phyloP scores from a whole-genome alignment of 2,797 vertebrate genomes.

The Argya squamiceps region DNA sequence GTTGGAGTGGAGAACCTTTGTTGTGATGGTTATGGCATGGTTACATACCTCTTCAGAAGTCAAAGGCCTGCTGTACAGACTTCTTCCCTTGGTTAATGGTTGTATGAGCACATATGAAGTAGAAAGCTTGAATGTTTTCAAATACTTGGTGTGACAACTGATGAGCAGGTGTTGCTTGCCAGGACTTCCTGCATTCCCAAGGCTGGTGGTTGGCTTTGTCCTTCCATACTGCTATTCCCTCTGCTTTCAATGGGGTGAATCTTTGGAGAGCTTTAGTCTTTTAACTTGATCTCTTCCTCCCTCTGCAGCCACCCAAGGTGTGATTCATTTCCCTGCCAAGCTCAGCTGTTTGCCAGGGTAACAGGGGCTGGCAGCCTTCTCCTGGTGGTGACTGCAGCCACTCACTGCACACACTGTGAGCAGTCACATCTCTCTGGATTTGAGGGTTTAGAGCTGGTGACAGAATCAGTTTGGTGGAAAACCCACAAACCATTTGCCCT shows the following conservation, averaged over 20 bases:
- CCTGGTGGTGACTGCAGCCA: background rate
- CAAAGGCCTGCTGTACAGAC: background rate
- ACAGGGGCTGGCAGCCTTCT: background rate
- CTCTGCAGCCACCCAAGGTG: background rate
- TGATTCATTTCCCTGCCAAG: background rate
- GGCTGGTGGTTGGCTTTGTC: background rate
- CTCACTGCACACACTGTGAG: background rate
- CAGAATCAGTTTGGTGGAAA: background rate
- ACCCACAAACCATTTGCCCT: background rate
- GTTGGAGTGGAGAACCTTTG: background rate
- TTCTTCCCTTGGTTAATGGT: background rate
- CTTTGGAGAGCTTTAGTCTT: background rate
- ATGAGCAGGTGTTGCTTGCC: background rate
- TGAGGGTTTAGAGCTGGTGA: background rate
- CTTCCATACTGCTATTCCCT: background rate
- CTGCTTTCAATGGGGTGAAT: background rate
- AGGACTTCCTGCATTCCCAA: background rate
- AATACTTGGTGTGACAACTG: background rate
- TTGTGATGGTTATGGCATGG: background rate
- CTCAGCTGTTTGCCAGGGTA: background rate
- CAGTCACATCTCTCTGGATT: background rate
- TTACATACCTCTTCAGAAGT: accelerated
- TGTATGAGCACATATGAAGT: background rate
- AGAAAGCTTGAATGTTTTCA: background rate
- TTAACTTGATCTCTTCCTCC: background rate